These are phyloP conservation scores for Austrofundulus limnaeus DNA, from an alignment of 2,113 vertebrate genomes.

Conservation along the genomic window DNA sequence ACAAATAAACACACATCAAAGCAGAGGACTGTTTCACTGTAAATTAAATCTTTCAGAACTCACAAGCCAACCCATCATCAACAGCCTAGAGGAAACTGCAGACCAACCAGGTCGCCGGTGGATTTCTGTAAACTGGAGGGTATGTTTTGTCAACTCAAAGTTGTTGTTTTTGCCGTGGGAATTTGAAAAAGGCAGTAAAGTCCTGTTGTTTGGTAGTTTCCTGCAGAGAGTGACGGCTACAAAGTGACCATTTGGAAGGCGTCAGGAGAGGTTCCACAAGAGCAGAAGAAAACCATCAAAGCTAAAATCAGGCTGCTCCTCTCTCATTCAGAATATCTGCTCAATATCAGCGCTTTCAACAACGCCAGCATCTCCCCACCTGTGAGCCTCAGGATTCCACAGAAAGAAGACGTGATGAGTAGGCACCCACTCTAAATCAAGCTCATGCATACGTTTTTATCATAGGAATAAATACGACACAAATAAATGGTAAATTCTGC, in stretches of 20 bases:
- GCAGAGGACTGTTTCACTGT: too few species aligned
- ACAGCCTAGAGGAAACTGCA: neutral
- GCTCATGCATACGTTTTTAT: too few species aligned
- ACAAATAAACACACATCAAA: too few species aligned
- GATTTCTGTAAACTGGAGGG: constrained; percentile 50
- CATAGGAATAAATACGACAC: too few species aligned
- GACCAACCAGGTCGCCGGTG: constrained; percentile 15
- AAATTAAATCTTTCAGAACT: constrained; percentile 58
- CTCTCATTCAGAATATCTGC: constrained; percentile 66
- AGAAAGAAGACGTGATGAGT: constrained; percentile 7
- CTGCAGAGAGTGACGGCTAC: constrained; percentile 39
- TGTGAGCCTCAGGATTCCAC: constrained; percentile 9
- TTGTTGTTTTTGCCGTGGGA: too few species aligned
- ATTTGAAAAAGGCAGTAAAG: neutral
- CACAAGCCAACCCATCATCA: constrained; percentile 44
- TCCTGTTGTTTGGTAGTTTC: constrained; percentile 35
- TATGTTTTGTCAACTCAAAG: constrained; percentile 2
- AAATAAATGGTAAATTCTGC: too few species aligned
- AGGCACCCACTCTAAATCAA: neutral
- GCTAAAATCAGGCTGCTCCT: constrained; percentile 61
- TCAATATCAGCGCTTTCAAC: constrained; percentile 66
- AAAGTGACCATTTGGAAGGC: constrained; percentile 59
- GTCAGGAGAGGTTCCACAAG: constrained; percentile 42
- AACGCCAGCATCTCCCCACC: constrained; percentile 62
- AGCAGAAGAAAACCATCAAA: neutral